Conservation (phyloP, 2,113 vertebrate species). For the Cheilinus undulatus region DNA sequence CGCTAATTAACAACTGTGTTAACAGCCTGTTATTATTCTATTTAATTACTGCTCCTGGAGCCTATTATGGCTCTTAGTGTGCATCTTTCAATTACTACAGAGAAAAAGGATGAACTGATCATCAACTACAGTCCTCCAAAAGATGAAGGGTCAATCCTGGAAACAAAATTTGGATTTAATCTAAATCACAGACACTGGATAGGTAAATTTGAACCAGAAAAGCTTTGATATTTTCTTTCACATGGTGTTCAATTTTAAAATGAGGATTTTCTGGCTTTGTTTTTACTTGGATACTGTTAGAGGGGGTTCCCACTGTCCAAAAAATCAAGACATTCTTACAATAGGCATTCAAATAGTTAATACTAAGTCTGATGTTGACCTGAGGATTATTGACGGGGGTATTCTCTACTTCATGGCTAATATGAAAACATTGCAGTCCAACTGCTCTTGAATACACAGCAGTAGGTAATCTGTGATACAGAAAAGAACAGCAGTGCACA, state of each 20-base stretch:
- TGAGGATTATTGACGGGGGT: slow-evolving; percentile 10
- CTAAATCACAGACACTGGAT: background rate
- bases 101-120: slow-evolving; percentile 39
- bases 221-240: background rate
- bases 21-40: slow-evolving; percentile 77
- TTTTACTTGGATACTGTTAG: background rate
- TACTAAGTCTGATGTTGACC: slow-evolving; percentile 24
- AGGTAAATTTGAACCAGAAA: background rate
- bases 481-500: slow-evolving; percentile 26
- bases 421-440: slow-evolving; percentile 16
- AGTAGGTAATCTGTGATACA: slow-evolving; percentile 33
- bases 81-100: slow-evolving; percentile 62
- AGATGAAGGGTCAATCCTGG: background rate
- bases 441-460: slow-evolving; percentile 33
- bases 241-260: background rate
- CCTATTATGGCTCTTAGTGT: slow-evolving; percentile 67
- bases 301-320: background rate
- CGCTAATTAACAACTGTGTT: slow-evolving; percentile 78
- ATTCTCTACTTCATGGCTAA: slow-evolving; percentile 24
- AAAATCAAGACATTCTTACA: slow-evolving; percentile 12
- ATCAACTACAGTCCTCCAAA: slow-evolving; percentile 25
- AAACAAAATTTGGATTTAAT: background rate
- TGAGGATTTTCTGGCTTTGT: background rate
- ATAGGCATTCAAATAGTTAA: background rate
- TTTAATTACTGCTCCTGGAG: slow-evolving; percentile 78